Evolutionary conservation across 2,888 invertebrate genomes (phyloP), one percentile per base, ranked within the genome.

Genomic region (Polydrusus pterygomalis): DNA sequence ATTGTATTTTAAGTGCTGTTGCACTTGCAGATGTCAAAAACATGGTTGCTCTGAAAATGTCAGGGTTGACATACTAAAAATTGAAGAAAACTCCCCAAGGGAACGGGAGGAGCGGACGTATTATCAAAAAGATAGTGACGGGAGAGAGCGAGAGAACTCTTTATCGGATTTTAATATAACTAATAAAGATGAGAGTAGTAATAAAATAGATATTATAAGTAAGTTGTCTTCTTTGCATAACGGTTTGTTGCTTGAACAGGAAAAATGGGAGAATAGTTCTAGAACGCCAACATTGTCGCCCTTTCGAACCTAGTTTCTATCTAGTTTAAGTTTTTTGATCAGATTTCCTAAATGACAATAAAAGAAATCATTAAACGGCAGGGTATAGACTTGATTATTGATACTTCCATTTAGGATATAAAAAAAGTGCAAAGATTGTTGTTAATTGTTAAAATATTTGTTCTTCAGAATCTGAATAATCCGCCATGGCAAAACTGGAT

Each of bases 401-500:
- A 58, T 60, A 60, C 58, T 38, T 60, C 1, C 56, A 15, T 34
- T 18, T 60, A 60, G 38, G 18, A 60, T 34, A 11, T 0, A 2
- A 54, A 25, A 9, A 10, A 20, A n/a, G n/a, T n/a, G 2, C 18
- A 25, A 8, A 8, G n/a, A 2, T 38, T 34, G 38, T 34, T 38
- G 1, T 38, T 58, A 38, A 58, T 25, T 17, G 3, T 17, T 30
- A 34, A 34, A 9, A 0, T 18, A 34, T 45, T 65, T 65, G 18
- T 65, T 49, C 68, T 34, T 8, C 34, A 34, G 34, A 34, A 34
- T 54, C 68, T 40, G 38, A 38, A 8, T 60, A 60, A 17, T 17
- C 58, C 38, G 38, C 13, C 40, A 90, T 89, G 89, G 91, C 91
- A 88, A 93, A 93, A 86, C 87, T 96, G 85, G 97, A 97, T 83